phyloP scores from a whole-genome alignment of 2,113 vertebrate species.

The Ictidomys tridecemlineatus region DNA sequence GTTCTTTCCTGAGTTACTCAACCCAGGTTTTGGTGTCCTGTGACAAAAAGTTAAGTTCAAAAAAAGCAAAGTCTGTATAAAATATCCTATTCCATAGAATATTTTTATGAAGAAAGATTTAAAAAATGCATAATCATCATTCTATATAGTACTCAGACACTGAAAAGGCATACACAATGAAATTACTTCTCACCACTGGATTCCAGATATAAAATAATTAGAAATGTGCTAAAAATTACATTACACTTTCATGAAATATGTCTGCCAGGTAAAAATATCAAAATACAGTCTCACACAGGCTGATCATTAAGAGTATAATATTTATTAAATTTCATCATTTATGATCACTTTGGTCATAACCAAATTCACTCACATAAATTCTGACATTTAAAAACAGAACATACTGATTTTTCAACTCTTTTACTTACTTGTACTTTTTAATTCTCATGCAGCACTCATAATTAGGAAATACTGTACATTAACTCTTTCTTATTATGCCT shows the following conservation, averaged over 20 bases:
- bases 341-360: slow-evolving; percentile 81
- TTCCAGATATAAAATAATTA: slow-evolving; percentile 31
- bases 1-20: background rate
- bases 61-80: background rate
- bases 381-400: slow-evolving; percentile 82
- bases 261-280: slow-evolving; percentile 44
- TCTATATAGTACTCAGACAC: background rate
- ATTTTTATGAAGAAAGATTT: background rate
- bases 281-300: slow-evolving; percentile 74
- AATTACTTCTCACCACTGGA: background rate
- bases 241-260: background rate
- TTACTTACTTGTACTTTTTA: slow-evolving; percentile 77
- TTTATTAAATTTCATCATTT: slow-evolving; percentile 88
- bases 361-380: slow-evolving; percentile 83
- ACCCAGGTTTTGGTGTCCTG: background rate
- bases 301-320: slow-evolving; percentile 70
- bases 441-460: slow-evolving; percentile 86
- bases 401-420: slow-evolving; percentile 78
- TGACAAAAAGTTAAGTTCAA: slow-evolving; percentile 33
- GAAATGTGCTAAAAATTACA: background rate
- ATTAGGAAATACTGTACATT: slow-evolving; percentile 79
- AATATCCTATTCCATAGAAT: background rate
- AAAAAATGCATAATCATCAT: background rate
- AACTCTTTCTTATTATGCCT: slow-evolving; percentile 69
- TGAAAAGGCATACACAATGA: background rate